Evolutionary conservation across 2,888 invertebrate species (phyloP), one percentile per base, ranked within the genome.

Genomic region (Caenorhabditis becei): DNA sequence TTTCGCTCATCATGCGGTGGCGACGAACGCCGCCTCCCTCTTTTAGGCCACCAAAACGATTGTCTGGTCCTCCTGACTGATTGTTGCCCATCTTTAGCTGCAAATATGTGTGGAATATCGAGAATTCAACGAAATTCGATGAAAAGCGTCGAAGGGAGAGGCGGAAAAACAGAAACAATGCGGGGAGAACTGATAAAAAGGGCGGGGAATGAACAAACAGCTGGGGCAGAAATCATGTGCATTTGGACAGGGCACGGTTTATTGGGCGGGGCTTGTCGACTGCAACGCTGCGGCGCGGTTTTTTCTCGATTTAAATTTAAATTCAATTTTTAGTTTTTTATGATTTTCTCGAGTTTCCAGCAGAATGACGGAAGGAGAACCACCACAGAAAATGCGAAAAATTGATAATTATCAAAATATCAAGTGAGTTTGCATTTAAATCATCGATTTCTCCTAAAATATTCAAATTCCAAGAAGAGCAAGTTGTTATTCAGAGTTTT

Each of bases 1-100:
- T 70, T 35, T 82, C 82, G 26, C 82, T 82, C 82, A 82, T 82
- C 77, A 78, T 78, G n/a, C 82, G 74, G 66, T 77, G 78, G 28
- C 77, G 70, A n/a, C 82, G 77, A 56, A 70, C 65, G 28, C 78
- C 77, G 1, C 47, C 59, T 24, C 54, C 61, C 14, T 74, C 74
- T 37, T 53, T 58, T 44, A 47, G 63, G 24, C 63, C 59, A 11
- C 51, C 69, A 44, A 61, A 74, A 37, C 74, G 72, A 18, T 63
- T 58, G 1, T 66, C 53, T 3, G 74, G 66, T n/a, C 69, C 74
- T 47, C 80, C 80, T 8, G 80, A 75, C 61, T 75, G 80, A 71
- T 80, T 80, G 49, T 80, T 80, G 18, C 80, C 80, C 80, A 80
- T 80, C 32, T 67, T 63, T 53, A 24, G 23, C 69, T 70, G 32